These are phyloP conservation scores for Venustaconcha ellipsiformis DNA, from an alignment of 1,140 invertebrate genomes.

Conservation along the genomic window DNA sequence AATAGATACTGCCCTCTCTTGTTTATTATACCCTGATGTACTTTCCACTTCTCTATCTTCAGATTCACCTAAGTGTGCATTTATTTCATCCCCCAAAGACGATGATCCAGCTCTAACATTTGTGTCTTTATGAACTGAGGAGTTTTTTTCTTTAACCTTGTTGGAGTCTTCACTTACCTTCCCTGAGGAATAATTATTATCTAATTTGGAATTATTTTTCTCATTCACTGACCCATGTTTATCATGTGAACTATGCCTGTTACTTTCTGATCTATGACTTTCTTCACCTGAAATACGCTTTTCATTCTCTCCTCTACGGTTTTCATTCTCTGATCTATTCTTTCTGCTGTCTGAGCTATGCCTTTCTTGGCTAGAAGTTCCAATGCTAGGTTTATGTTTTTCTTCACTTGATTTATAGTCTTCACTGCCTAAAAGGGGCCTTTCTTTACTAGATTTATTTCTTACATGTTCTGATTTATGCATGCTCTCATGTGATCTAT, in stretches of 20 bases:
- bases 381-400: neutral
- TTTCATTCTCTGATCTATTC: neutral
- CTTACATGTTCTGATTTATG: neutral
- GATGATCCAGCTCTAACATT: no score
- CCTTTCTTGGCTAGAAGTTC: neutral
- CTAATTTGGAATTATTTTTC: neutral
- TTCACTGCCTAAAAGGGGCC: neutral
- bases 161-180: neutral
- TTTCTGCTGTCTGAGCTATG: neutral
- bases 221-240: conserved; percentile 3
- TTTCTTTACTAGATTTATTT: neutral
- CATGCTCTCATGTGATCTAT: neutral
- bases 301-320: neutral
- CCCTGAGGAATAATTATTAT: neutral
- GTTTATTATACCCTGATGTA: no score
- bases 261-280: conserved; percentile 2
- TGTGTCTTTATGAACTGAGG: neutral
- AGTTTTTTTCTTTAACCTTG: neutral
- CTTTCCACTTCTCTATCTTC: no score
- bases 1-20: no score
- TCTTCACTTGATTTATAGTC: neutral
- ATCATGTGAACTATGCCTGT: neutral
- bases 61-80: no score
- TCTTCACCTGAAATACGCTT: neutral
- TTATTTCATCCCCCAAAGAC: no score